Evolutionary conservation across 2,888 invertebrate species (phyloP).

Genomic region (Andrena flavipes): DNA sequence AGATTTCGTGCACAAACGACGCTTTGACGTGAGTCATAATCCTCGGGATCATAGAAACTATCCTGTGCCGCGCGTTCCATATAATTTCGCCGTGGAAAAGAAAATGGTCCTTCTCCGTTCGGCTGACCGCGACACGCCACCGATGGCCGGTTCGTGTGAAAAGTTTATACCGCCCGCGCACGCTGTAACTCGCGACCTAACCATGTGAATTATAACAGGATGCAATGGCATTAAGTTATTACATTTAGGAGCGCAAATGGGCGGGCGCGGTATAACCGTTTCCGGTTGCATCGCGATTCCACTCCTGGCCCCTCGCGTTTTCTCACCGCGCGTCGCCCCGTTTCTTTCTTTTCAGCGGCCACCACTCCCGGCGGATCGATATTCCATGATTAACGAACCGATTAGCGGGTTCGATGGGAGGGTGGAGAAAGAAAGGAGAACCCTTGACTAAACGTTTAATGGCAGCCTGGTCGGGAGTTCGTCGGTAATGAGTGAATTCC

Average conservation of each 20-base stretch:
- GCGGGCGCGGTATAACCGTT: slow-evolving; percentile 44
- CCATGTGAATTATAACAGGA: slow-evolving; percentile 63
- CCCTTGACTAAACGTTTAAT: not conserved
- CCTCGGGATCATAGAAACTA: too few species aligned
- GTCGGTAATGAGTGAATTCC: not conserved
- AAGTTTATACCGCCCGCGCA: slow-evolving; percentile 36
- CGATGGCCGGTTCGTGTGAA: slow-evolving; percentile 43
- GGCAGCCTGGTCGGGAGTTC: not conserved
- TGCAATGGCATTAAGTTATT: slow-evolving; percentile 64
- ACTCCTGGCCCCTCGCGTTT: slow-evolving; percentile 38
- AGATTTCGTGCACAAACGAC: too few species aligned
- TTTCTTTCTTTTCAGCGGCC: not conserved
- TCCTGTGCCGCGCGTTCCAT: too few species aligned
- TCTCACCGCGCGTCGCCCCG: slow-evolving; percentile 32
- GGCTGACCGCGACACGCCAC: not conserved
- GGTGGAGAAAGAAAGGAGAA: not conserved
- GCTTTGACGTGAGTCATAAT: too few species aligned
- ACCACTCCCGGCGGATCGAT: not conserved
- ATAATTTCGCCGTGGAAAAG: too few species aligned
- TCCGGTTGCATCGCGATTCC: slow-evolving; percentile 54
- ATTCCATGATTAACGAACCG: slow-evolving; percentile 17
- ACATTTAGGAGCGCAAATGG: slow-evolving; percentile 58
- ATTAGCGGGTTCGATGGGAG: too few species aligned
- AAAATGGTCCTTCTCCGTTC: too few species aligned
- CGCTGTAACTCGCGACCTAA: slow-evolving; percentile 39